These are phyloP conservation scores for Pollachius pollachius DNA, from an alignment of 2,113 vertebrate species.

Conservation along the genomic window DNA sequence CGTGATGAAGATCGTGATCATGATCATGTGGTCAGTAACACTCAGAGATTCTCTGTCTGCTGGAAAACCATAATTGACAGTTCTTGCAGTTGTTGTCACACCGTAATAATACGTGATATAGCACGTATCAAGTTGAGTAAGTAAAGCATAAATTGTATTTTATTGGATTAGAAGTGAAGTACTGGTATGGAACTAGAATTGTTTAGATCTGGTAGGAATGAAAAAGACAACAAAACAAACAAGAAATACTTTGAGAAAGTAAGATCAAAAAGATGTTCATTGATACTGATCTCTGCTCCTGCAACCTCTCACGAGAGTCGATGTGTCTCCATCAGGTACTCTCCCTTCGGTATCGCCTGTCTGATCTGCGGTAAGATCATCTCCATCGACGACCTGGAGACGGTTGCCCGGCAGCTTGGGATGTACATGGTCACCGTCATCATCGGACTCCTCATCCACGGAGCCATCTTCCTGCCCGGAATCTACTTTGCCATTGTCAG, in stretches of 20 bases:
- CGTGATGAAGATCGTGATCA: conserved; percentile 96
- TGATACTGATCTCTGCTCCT: too few species aligned
- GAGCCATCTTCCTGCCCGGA: conserved; percentile 92
- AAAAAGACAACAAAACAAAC: background rate
- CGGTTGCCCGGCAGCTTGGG: conserved; percentile 92
- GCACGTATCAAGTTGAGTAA: too few species aligned
- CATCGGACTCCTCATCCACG: conserved; percentile 93
- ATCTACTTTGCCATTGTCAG: conserved; percentile 95
- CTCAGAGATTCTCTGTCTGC: too few species aligned
- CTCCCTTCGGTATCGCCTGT: conserved; percentile 95
- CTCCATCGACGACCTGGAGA: conserved; percentile 95
- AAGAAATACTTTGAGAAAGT: background rate
- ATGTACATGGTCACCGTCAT: conserved; percentile 99
- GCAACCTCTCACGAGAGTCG: too few species aligned
- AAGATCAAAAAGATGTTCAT: too few species aligned
- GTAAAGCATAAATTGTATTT: conserved; percentile 1
- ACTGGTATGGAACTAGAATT: background rate
- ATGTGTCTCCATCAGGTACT: conserved; percentile 82
- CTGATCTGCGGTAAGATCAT: conserved; percentile 99
- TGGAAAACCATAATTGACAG: too few species aligned
- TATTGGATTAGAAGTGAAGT: background rate
- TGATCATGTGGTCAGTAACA: conserved; percentile 98
- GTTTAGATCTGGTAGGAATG: background rate
- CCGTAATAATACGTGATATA: too few species aligned
- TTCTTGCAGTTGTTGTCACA: too few species aligned